Evolutionary conservation across 30 jellyfish, hydroid and myxozoan species (phyloP).

Genomic region (Aurelia aurita complex sp. Pacific): DNA sequence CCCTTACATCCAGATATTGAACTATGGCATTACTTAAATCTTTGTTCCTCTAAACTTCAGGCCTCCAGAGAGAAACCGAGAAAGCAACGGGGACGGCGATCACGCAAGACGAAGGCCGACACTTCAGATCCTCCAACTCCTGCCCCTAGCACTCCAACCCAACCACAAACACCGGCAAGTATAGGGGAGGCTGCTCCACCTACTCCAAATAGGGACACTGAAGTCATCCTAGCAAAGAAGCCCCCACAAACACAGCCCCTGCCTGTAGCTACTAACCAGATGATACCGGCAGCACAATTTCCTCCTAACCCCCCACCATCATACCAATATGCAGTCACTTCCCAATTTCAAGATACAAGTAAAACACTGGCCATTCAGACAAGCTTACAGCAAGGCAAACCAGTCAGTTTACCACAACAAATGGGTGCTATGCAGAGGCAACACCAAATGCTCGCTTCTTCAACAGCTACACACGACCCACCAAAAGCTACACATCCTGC

Average conservation of each 20-base stretch:
- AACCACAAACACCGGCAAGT: conserved; percentile 69
- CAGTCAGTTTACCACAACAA: conserved; percentile 3
- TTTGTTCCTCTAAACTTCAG: background rate
- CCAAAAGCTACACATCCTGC: background rate
- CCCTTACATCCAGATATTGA: too few species aligned
- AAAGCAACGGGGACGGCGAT: conserved; percentile 48
- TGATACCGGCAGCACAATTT: background rate
- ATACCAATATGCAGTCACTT: conserved; percentile 2
- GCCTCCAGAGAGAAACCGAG: conserved; percentile 45
- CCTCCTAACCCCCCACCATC: background rate
- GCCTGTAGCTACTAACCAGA: background rate
- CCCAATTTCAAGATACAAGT: conserved; percentile 7
- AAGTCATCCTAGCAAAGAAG: conserved; percentile 19
- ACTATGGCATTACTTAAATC: too few species aligned
- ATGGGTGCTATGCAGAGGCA: background rate
- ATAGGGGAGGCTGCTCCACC: conserved; percentile 39
- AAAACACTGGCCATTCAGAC: background rate
- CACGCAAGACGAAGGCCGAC: conserved; percentile 45
- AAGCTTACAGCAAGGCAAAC: conserved; percentile 8
- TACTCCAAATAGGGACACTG: conserved; percentile 57
- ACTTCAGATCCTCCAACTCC: conserved; percentile 47
- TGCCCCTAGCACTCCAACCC: conserved; percentile 82
- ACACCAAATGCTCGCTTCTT: background rate
- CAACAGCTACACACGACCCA: conserved; percentile 12
- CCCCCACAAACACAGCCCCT: background rate